These are phyloP conservation scores for Ischnura elegans DNA, from an alignment of 2,888 invertebrate genomes.

Conservation along the genomic window DNA sequence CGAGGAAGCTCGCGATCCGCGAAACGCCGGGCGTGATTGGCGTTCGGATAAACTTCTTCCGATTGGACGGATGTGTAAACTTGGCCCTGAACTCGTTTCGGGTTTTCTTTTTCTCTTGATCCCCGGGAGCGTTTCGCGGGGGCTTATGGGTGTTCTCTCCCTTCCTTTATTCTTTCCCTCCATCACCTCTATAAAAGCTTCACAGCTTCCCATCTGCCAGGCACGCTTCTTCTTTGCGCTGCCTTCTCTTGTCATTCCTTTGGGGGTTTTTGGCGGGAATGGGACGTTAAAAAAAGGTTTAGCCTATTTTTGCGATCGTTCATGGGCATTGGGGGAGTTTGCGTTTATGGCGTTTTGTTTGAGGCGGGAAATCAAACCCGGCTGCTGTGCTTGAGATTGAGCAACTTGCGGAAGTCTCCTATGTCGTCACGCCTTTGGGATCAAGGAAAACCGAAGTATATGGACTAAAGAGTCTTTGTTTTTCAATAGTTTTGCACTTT, in stretches of 20 bases:
- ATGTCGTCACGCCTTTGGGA: neutral
- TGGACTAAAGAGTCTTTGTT: too few relatives aligned
- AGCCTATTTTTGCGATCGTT: neutral
- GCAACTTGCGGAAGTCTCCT: neutral
- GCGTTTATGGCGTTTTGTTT: slow-evolving; percentile 18
- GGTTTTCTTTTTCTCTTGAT: neutral
- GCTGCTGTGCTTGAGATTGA: neutral
- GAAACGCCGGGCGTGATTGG: slow-evolving; percentile 27
- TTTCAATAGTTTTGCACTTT: too few relatives aligned
- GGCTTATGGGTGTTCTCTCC: neutral
- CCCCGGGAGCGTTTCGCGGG: neutral
- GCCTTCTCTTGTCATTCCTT: neutral
- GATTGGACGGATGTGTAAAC: slow-evolving; percentile 36
- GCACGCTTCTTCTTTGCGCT: too few relatives aligned
- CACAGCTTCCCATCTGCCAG: too few relatives aligned
- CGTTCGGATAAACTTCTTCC: slow-evolving; percentile 45
- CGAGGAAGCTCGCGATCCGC: neutral
- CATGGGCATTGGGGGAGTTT: neutral
- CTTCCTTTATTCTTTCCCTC: neutral
- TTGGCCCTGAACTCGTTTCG: neutral
- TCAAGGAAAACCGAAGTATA: too few relatives aligned
- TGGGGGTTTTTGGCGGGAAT: neutral
- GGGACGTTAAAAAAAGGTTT: neutral
- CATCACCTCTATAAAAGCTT: neutral
- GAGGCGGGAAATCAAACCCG: neutral